Base-by-base conservation (phyloP, 2,113 vertebrate genomes). In the Tursiops truncatus region DNA sequence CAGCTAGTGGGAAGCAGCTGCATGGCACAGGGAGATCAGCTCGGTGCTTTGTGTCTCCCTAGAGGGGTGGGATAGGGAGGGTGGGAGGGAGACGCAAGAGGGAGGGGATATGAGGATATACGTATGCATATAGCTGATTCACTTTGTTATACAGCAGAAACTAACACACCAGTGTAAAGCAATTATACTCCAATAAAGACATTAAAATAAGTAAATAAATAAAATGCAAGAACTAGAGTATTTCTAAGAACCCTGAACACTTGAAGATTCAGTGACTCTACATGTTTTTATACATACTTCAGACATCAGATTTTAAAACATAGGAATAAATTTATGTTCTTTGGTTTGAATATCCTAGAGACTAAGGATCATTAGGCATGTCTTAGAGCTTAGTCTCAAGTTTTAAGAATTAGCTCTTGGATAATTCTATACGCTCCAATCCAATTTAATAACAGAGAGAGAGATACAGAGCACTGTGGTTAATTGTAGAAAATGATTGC, bases 401-500 rank as follows among this genome's bases (percentile, higher is more conserved):
- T 68, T 84, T 91, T 91, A 95, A 95, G 44, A 56, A 81, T 79
- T 60, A 85, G 25, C 14, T 88, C 71, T 88, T 77, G 15, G 11
- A 47, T 71, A 96, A 93, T 85, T 96, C 83, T 94, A 36, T 60
- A 77, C 7, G 50, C 56, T 82, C 62, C 68, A 89, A 80, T 89
- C 36, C 77, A 94, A 76, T 80, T 94, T 93, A 94, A 80, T 81
- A 94, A 92, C 26, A 87, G 82, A 94, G 79, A 86, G 70, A 91
- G 71, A 93, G 73, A 94, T 98, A 98, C 96, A 98, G 98, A 98
- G 97, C 95, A 98, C 56, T 47, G 63, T 96, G 94, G 87, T 97
- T 98, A 98, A 97, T 93, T 97, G 95, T 92, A 98, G 95, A 97
- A 97, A 98, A 91, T 96, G 92, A 97, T 93, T 88, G 91, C 41